phyloP scores from a whole-genome alignment of 1,140 invertebrate genomes.

The Drosophila lacteicornis region DNA sequence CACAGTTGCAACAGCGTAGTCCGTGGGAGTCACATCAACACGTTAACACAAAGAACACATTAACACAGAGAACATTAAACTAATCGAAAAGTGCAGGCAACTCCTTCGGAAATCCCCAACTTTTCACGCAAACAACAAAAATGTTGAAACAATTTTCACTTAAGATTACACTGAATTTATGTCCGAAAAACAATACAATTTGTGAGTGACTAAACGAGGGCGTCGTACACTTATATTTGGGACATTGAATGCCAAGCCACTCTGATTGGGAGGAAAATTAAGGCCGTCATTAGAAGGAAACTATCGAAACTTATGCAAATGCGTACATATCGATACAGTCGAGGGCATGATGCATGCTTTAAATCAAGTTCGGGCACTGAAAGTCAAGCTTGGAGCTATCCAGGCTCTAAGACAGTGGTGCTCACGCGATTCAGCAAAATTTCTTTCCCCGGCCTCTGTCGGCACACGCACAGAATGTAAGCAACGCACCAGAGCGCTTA shows the following conservation, averaged over 20 bases:
- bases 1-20: slow-evolving; percentile 8
- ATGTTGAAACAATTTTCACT: slow-evolving; percentile 57
- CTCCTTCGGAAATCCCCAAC: slow-evolving; percentile 22
- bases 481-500: no score
- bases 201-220: slow-evolving; percentile 48
- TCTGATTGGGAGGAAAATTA: not conserved
- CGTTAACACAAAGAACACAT: slow-evolving; percentile 14
- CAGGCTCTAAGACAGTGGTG: no score
- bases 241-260: slow-evolving; percentile 8
- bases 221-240: not conserved
- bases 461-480: no score
- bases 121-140: slow-evolving; percentile 45
- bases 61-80: slow-evolving; percentile 8
- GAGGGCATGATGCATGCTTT: no score
- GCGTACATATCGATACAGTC: no score
- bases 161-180: slow-evolving; percentile 72
- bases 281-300: no score
- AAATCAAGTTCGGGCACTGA: not conserved
- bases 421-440: no score
- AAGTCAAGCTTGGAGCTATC: no score
- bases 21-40: slow-evolving; percentile 8
- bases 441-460: no score
- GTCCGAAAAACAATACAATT: slow-evolving; percentile 59
- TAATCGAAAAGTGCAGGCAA: not conserved
- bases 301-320: no score